Base-by-base conservation (phyloP, 2,888 invertebrate species). In the Lingula anatina region DNA sequence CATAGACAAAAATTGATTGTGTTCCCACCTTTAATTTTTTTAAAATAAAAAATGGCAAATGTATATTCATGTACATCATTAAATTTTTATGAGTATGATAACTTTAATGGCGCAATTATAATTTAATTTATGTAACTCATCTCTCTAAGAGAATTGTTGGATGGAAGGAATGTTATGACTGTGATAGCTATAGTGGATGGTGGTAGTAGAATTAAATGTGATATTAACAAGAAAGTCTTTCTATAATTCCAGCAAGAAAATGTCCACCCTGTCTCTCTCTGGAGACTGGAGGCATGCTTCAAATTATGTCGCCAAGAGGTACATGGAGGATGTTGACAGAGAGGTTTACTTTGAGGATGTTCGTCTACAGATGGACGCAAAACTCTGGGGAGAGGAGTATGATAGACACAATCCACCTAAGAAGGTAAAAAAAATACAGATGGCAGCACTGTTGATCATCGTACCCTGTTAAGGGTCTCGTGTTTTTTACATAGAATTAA, bases 351-450 rank as follows among this genome's bases (percentile, higher is more conserved):
- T 81, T 68, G 80, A 81, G 53, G 82, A 83, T 65, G 82, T 83
- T 28, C 75, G 75, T 50, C 72, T 83, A n/a, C 82, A 82, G 69
- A 82, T 82, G 81, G 81, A 82, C 66, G 81, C 82, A 26, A 82
- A 82, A 61, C 68, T 83, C 39, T 82, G 82, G 82, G 81, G 81
- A 9, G 82, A 82, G 62, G 82, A 82, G 61, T 82, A 76, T 71
- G 82, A 81, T 62, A 64, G 82, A 39, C 81, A 82, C 59, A 81
- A 81, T 61, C 82, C 82, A 37, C 82, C 82, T 5, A 82, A 82
- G 63, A 82, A 82, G 73, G 81, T 80, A 56, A 26, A 44, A 18
- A 39, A 20, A 31, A 31, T 31, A 12, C 15, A 31, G n/a, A n/a
- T n/a, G n/a, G n/a, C n/a, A n/a, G 15, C 35, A 31, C 35, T 31